Conservation (phyloP, 2,797 vertebrate species). For the Catharus ustulatus region DNA sequence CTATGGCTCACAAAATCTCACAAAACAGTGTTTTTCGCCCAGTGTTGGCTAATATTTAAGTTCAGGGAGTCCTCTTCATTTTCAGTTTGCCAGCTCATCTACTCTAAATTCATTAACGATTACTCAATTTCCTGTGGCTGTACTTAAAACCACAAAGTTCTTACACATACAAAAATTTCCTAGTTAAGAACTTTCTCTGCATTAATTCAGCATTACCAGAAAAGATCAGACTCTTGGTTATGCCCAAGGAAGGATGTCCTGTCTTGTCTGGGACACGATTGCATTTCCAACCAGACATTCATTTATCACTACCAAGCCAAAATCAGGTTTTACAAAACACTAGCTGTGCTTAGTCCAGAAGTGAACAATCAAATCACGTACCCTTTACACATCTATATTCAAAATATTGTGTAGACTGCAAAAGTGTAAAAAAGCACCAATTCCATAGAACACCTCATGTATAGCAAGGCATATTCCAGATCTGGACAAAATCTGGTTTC, state of each 20-base stretch:
- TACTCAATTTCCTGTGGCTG: background rate
- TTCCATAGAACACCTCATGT: background rate
- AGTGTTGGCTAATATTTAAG: background rate
- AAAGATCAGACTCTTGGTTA: background rate
- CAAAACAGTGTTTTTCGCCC: background rate
- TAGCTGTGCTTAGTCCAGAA: background rate
- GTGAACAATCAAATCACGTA: background rate
- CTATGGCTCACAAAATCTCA: background rate
- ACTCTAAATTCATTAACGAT: background rate
- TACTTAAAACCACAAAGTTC: background rate
- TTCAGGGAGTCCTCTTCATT: background rate
- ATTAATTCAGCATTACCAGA: background rate
- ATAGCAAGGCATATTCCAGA: background rate
- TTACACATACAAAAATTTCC: background rate
- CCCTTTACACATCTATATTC: background rate
- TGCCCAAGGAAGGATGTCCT: background rate
- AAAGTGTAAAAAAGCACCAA: background rate
- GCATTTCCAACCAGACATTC: background rate
- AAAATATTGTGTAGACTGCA: background rate
- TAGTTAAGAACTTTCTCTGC: background rate
- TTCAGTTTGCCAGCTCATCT: background rate
- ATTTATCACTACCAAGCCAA: background rate
- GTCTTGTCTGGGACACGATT: background rate
- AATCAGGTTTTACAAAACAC: background rate
- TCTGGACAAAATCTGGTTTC: background rate